Evolutionary conservation across 1,140 invertebrate species (phyloP).

Genomic region (Rhyacophila brunnea): DNA sequence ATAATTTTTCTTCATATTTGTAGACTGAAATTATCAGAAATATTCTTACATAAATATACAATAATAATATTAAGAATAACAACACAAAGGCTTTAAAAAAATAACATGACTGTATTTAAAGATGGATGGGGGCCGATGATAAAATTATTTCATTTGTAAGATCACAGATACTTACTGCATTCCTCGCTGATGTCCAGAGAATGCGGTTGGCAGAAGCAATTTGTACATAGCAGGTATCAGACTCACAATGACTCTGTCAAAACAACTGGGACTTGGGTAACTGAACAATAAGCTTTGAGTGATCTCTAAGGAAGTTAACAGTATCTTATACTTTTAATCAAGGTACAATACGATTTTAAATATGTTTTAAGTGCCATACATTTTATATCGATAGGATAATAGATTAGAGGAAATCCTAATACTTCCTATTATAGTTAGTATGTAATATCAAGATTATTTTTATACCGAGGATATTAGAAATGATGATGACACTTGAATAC

Average conservation of each 20-base stretch:
- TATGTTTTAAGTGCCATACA: conserved; percentile 1
- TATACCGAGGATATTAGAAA: too few relatives aligned
- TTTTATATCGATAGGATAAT: conserved; percentile 1
- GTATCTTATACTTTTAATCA: not conserved
- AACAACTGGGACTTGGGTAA: not conserved
- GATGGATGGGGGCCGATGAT: conserved; percentile 1
- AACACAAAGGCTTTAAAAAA: conserved; percentile 5
- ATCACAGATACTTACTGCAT: conserved; percentile 9
- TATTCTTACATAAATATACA: too few relatives aligned
- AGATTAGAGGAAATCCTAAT: too few relatives aligned
- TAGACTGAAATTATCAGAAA: too few relatives aligned
- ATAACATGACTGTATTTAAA: not conserved
- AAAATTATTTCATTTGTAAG: conserved; percentile 1
- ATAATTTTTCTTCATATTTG: too few relatives aligned
- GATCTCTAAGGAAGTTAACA: conserved; percentile 6
- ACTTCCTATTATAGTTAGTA: too few relatives aligned
- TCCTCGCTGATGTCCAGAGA: not conserved
- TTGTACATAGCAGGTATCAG: conserved; percentile 26
- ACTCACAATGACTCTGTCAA: not conserved
- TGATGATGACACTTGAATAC: too few relatives aligned
- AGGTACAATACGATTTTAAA: conserved; percentile 5
- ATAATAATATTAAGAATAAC: conserved; percentile 1
- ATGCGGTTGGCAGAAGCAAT: conserved; percentile 5
- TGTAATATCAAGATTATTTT: too few relatives aligned
- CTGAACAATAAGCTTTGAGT: conserved; percentile 1